A percentile compares a stretch with the other conserved stretches of the same genome.
phyloP scores from a whole-genome alignment of 1,140 invertebrate species.

The Chymomyza costata region DNA sequence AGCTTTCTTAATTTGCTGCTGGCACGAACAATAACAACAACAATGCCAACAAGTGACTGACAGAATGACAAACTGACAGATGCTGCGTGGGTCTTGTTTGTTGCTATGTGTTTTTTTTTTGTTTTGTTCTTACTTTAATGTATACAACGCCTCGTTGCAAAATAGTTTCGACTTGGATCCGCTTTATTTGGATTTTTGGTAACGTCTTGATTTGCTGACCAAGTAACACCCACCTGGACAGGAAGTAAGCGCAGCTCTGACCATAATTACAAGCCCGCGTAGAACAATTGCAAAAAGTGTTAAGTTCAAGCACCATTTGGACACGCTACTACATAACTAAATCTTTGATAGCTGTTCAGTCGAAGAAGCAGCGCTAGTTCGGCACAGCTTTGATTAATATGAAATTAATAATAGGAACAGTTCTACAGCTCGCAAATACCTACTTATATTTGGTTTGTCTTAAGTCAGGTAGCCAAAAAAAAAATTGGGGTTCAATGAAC shows the following conservation, averaged over 20 bases:
- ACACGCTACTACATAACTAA: neutral
- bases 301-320: slow-evolving; percentile 12
- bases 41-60: slow-evolving; percentile 12
- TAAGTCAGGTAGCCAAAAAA: neutral
- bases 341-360: neutral
- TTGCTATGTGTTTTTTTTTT: slow-evolving; percentile 3
- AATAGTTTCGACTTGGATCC: slow-evolving; percentile 33
- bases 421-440: too few species aligned
- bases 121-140: slow-evolving; percentile 56
- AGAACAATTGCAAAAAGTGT: slow-evolving; percentile 27
- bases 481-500: slow-evolving; percentile 43
- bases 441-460: too few species aligned
- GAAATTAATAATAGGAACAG: slow-evolving; percentile 56
- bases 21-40: slow-evolving; percentile 36
- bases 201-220: slow-evolving; percentile 30
- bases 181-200: slow-evolving; percentile 48
- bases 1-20: slow-evolving; percentile 49
- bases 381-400: slow-evolving; percentile 56
- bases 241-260: slow-evolving; percentile 34
- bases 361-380: neutral
- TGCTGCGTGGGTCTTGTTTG: slow-evolving; percentile 49
- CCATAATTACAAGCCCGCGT: neutral
- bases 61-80: slow-evolving; percentile 42
- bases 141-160: slow-evolving; percentile 56
- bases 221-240: slow-evolving; percentile 43